These are phyloP conservation scores for Arctia plantaginis DNA, from an alignment of 2,888 invertebrate genomes.

Conservation along the genomic window DNA sequence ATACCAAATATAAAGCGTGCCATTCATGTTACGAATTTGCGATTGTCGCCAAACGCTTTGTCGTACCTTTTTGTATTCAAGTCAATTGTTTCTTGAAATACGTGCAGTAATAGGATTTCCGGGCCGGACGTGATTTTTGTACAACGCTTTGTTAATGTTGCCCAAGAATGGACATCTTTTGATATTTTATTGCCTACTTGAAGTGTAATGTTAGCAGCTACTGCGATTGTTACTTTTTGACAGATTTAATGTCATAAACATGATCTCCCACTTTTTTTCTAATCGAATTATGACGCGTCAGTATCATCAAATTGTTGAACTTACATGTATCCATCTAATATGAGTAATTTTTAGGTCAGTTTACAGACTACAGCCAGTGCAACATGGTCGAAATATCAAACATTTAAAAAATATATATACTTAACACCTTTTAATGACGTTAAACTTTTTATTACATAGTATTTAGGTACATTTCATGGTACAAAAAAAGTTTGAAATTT, in stretches of 20 bases:
- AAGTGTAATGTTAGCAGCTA: not conserved
- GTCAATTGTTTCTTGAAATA: conserved; percentile 33
- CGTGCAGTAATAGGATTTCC: conserved; percentile 23
- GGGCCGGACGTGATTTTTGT: conserved; percentile 21
- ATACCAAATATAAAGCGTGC: conserved; percentile 33
- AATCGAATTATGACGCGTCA: not conserved
- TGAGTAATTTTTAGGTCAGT: too few relatives aligned
- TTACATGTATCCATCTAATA: too few relatives aligned
- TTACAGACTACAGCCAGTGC: too few relatives aligned
- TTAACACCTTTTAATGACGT: too few relatives aligned
- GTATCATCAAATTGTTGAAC: too few relatives aligned
- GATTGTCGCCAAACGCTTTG: conserved; percentile 33
- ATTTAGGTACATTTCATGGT: too few relatives aligned
- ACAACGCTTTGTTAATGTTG: conserved; percentile 13
- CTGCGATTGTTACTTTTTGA: not conserved
- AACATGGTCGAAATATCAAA: too few relatives aligned
- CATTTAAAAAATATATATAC: too few relatives aligned
- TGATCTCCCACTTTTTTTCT: not conserved
- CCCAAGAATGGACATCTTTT: conserved; percentile 11
- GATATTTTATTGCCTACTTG: conserved; percentile 15
- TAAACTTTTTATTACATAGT: too few relatives aligned
- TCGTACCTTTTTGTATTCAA: conserved; percentile 28
- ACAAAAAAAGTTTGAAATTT: too few relatives aligned
- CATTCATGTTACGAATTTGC: conserved; percentile 40
- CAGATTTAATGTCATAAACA: not conserved